Evolutionary conservation across 2,888 invertebrate species (phyloP).

Genomic region (Saturnia pavonia): DNA sequence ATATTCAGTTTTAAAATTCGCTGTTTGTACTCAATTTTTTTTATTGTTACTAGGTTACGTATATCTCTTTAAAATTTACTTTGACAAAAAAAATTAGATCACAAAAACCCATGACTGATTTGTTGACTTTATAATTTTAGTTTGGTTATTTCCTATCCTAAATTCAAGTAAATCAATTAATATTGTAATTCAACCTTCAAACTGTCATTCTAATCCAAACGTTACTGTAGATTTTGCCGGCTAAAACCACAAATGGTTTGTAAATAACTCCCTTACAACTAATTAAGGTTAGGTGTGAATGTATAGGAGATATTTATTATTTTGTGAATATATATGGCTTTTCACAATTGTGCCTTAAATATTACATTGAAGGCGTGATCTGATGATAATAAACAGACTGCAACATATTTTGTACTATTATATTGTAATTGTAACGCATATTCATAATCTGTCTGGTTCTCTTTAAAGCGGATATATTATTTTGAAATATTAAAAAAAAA

Average conservation of each 20-base stretch:
- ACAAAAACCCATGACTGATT: background rate
- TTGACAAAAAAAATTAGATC: no score
- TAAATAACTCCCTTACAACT: background rate
- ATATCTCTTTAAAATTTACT: no score
- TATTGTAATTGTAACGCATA: conserved; percentile 1
- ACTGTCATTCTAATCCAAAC: background rate
- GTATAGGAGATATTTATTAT: conserved; percentile 10
- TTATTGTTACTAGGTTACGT: no score
- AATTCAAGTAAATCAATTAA: background rate
- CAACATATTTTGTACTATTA: conserved; percentile 1
- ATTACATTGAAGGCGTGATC: conserved; percentile 13
- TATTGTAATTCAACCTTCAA: background rate
- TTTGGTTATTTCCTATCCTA: background rate
- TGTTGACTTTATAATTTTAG: background rate
- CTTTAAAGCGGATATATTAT: background rate
- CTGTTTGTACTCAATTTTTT: no score
- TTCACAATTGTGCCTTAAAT: conserved; percentile 13
- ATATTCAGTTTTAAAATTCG: no score
- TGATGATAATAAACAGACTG: conserved; percentile 8
- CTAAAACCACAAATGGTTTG: background rate
- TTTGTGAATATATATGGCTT: conserved; percentile 10
- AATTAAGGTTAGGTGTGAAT: background rate
- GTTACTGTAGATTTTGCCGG: background rate
- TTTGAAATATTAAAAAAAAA: no score
- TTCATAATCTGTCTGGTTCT: background rate